Base-by-base conservation (phyloP, 2,113 vertebrate species). In the Cyanoramphus novaezelandiae region DNA sequence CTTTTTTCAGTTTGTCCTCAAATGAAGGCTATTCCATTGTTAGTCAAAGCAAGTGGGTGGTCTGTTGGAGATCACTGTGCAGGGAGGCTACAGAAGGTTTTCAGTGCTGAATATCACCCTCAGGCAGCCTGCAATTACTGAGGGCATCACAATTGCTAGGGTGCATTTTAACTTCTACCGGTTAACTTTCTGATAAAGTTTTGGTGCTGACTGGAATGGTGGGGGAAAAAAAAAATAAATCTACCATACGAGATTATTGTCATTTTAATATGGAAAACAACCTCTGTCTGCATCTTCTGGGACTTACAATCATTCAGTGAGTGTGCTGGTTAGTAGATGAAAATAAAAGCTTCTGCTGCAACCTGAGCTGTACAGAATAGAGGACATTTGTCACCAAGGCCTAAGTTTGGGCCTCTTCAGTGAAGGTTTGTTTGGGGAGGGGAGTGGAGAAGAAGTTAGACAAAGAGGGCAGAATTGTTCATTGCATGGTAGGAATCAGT, bases 1-100 rank as follows among this genome's bases (percentile, higher is more conserved):
- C 44, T 87, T 92, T 91, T 96, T 92, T 96, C 84, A 91, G 24
- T 47, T 69, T 95, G 63, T 72, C 63, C 71, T 86, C 71, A 81
- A 18, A 41, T 14, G 62, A 95, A 92, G 88, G 52, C 46, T 43
- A 52, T 84, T 93, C 90, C 79, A 28, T 78, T 79, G 90, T 96
- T 94, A 93, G 81, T 97, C 88, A 96, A 87, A 96, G 80, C 70
- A 93, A 93, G 43, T 0, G 2, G 9, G 83, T 49, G 55, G 68
- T 79, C 94, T 93, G 69, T 57, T 94, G 72, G 85, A 93, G 74
- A 91, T 75, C 53, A 55, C 41, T 76, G 63, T 64, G 77, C 29
- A 47, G 57, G 75, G 28, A 93, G 43, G 55, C 62, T 79, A 60
- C 47, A 69, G 39, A 39, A 39, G 62, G 35, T 52, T 89, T 77